Conservation (phyloP, 2,888 invertebrate genomes). For the Hydriomena furcata region DNA sequence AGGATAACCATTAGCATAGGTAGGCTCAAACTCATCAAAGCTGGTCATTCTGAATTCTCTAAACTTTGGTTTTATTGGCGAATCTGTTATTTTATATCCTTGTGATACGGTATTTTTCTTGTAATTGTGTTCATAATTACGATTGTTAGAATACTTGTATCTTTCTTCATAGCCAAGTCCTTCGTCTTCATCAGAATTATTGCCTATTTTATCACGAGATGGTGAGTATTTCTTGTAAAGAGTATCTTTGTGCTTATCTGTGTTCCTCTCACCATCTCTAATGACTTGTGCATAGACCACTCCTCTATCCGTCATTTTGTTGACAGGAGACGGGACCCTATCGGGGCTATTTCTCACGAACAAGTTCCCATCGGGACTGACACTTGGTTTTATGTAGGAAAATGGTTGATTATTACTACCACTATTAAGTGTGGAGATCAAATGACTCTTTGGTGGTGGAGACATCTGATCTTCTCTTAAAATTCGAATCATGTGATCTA, state of each 20-base stretch:
- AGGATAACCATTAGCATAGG: conserved; percentile 72
- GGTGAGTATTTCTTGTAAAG: conserved; percentile 80
- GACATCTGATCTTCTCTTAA: conserved; percentile 88
- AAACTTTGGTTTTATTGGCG: conserved; percentile 86
- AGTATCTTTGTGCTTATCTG: conserved; percentile 64
- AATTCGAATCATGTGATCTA: conserved; percentile 90
- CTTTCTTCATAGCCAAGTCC: conserved; percentile 89
- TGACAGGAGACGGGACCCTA: conserved; percentile 69
- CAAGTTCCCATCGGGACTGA: conserved; percentile 76
- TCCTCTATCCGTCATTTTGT: conserved; percentile 81
- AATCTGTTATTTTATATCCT: conserved; percentile 77
- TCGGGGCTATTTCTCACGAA: conserved; percentile 76
- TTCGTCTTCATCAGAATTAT: conserved; percentile 90
- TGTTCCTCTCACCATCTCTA: conserved; percentile 65
- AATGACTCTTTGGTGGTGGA: conserved; percentile 85
- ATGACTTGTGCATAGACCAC: conserved; percentile 92
- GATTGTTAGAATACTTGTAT: conserved; percentile 63
- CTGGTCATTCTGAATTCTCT: conserved; percentile 82
- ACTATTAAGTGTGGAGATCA: conserved; percentile 85
- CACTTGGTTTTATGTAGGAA: conserved; percentile 88
- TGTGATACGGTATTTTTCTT: conserved; percentile 72
- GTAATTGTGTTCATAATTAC: conserved; percentile 71
- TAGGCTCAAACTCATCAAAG: conserved; percentile 78
- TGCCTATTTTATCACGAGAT: conserved; percentile 74
- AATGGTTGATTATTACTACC: conserved; percentile 91